Percentiles rank a stretch among this genome's conserved stretches.
These are phyloP conservation scores for Pollenia amentaria DNA, from an alignment of 2,888 invertebrate genomes.

Conservation along the genomic window DNA sequence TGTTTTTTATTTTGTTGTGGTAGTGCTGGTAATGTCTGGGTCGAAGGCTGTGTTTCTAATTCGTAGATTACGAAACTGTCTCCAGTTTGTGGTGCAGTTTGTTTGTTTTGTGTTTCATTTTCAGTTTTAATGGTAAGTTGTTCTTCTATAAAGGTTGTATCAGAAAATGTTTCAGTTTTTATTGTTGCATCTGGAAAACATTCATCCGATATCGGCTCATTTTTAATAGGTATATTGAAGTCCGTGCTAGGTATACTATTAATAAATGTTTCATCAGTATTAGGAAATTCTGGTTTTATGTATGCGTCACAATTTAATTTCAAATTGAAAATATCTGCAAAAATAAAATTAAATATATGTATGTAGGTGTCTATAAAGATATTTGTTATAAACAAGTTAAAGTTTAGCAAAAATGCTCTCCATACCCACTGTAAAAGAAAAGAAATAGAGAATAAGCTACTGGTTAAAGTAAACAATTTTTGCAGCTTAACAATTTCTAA, in stretches of 20 bases:
- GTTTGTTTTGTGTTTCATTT: slow-evolving; percentile 19
- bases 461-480: neutral
- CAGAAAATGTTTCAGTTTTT: slow-evolving; percentile 46
- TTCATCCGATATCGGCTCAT: slow-evolving; percentile 53
- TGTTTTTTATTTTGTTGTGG: neutral
- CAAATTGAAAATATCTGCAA: slow-evolving; percentile 15
- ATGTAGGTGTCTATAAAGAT: neutral
- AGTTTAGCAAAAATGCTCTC: too few species aligned
- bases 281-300: slow-evolving; percentile 54
- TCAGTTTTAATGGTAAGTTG: slow-evolving; percentile 11
- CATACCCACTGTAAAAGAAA: too few species aligned
- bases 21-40: neutral
- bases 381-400: too few species aligned
- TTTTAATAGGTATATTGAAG: slow-evolving; percentile 48
- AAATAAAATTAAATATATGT: neutral
- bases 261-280: slow-evolving; percentile 22
- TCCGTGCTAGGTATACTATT: neutral
- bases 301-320: slow-evolving; percentile 23
- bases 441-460: neutral
- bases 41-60: slow-evolving; percentile 44
- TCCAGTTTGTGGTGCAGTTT: neutral
- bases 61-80: slow-evolving; percentile 71
- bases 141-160: neutral
- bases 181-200: neutral
- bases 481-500: too few species aligned